Base-by-base conservation (phyloP, 2,797 vertebrate genomes). In the Gobio occitaniae region DNA sequence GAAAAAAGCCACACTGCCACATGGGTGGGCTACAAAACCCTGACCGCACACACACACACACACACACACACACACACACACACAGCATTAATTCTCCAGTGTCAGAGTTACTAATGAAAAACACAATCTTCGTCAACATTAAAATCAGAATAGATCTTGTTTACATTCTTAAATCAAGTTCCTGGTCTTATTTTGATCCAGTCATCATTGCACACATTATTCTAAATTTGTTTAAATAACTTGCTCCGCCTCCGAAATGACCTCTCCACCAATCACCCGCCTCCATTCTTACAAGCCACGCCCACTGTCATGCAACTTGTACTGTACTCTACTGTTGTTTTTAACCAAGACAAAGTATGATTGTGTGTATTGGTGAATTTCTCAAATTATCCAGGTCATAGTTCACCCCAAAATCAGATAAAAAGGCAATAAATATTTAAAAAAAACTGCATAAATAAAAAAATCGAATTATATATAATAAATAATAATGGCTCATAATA, bases 1-100 rank as follows among this genome's bases (percentile, higher is more conserved):
- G 87, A 89, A 90, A 91, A 91, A 90, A 90, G 91, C 87, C 69
- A 86, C 83, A n/a, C 78, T 41, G 88, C 92, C 47, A 79, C 87
- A 88, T 94, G 94, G 95, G 95, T 95, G 95, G 94, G 92, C 95
- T 87, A 19, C 84, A 90, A 92, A 84, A 92, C 92, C 91, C 63
- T 80, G 78, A 77, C 75, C 79, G 54, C 38, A 61, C 82, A 66
- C 69, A 87, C 78, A 76, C 56, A 70, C 82, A 25, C 29, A 32
- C 29, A 32, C n/a, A n/a, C n/a, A n/a, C n/a, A n/a, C n/a, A n/a
- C 32, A 32, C 85, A 77, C 78, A 76, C 56, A 70, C 82, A 29
- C 16, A 52, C 54, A 52, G 13, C n/a, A 12, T 16, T 54, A n/a
- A 63, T 17, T 50, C 36, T 75, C 21, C 71, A 6, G 72, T 6